These are phyloP conservation scores for Aphidius colemani DNA, from an alignment of 2,888 invertebrate genomes.

Conservation along the genomic window DNA sequence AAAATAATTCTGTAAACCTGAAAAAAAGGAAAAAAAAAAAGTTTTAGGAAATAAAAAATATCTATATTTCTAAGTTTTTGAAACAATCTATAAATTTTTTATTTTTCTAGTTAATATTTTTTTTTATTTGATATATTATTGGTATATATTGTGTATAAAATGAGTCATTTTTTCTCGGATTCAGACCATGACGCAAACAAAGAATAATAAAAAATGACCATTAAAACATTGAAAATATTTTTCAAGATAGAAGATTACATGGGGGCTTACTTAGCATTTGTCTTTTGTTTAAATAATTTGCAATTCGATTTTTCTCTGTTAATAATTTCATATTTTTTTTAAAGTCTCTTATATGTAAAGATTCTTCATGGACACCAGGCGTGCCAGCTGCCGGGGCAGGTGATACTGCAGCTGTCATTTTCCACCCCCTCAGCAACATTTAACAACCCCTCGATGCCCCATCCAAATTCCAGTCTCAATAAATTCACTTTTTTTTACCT, in stretches of 20 bases:
- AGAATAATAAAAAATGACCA: too few relatives aligned
- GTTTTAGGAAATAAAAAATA: too few relatives aligned
- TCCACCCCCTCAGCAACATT: slow-evolving; percentile 23
- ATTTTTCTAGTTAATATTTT: too few relatives aligned
- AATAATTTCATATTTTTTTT: not conserved
- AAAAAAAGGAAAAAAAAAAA: too few relatives aligned
- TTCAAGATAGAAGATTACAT: not conserved
- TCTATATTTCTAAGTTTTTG: too few relatives aligned
- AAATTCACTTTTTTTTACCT: not conserved
- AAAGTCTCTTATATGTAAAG: slow-evolving; percentile 9
- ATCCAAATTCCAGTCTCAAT: not conserved
- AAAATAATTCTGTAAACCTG: too few relatives aligned
- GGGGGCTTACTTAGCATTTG: not conserved
- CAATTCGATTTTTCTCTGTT: slow-evolving; percentile 4
- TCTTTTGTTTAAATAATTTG: slow-evolving; percentile 1
- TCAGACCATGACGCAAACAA: too few relatives aligned
- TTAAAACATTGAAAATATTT: too few relatives aligned
- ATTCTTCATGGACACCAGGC: slow-evolving; percentile 29
- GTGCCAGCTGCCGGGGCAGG: slow-evolving; percentile 47
- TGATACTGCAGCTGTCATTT: slow-evolving; percentile 47
- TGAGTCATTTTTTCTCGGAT: too few relatives aligned
- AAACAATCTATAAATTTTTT: too few relatives aligned
- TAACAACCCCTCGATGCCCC: not conserved
- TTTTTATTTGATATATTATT: too few relatives aligned
- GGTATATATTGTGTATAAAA: too few relatives aligned